Conservation (phyloP, 2,888 invertebrate species). For the Cephus pulcher region DNA sequence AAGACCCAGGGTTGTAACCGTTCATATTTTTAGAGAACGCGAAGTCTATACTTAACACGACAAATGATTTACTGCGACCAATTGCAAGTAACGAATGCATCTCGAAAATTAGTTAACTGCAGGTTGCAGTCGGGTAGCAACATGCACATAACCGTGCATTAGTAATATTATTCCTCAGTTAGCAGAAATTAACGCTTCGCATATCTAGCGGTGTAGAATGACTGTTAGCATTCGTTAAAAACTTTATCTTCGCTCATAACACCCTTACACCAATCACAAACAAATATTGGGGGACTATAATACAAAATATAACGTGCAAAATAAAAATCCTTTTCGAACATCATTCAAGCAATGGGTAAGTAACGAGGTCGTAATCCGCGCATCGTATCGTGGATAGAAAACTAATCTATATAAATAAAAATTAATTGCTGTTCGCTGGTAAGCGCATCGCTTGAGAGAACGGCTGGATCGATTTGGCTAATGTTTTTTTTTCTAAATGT, state of each 20-base stretch:
- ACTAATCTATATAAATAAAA: neutral
- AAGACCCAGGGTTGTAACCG: neutral
- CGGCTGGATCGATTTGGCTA: no score
- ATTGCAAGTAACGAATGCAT: neutral
- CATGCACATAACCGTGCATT: neutral
- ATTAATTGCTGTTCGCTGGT: no score
- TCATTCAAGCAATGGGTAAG: neutral
- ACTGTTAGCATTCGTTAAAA: neutral
- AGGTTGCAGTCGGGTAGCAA: neutral
- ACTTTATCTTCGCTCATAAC: neutral
- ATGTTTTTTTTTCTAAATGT: no score
- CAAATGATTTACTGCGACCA: neutral
- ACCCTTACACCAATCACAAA: neutral
- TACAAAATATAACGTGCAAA: neutral
- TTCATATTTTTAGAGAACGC: neutral
- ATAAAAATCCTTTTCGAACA: neutral
- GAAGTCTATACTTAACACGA: neutral
- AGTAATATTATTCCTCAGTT: neutral
- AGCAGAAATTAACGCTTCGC: neutral
- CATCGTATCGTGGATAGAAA: neutral
- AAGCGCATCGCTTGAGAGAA: no score
- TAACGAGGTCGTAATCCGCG: neutral
- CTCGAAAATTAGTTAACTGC: neutral
- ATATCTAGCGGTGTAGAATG: neutral
- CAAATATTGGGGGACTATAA: neutral